Percentiles rank a stretch among this genome's conserved stretches.
Conservation (phyloP, 2,797 vertebrate species). For the Spinus olivaceus region DNA sequence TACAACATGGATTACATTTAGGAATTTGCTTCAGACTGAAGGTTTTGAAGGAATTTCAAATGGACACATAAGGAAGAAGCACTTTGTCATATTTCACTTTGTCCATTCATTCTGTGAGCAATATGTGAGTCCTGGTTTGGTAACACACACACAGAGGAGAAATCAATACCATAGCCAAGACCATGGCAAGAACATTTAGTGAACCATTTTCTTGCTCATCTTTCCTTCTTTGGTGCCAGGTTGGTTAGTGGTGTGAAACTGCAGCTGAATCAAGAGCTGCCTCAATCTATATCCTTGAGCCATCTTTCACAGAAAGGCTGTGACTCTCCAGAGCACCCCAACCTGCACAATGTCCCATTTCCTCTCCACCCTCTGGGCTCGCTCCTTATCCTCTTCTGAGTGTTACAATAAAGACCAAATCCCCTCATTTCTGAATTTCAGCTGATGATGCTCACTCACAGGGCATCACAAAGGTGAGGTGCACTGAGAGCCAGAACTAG, state of each 20-base stretch:
- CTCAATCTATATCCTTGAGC: neutral
- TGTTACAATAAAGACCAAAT: neutral
- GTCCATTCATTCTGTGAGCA: neutral
- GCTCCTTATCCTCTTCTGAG: neutral
- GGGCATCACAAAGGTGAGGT: neutral
- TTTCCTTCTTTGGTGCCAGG: neutral
- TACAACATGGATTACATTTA: fast-evolving
- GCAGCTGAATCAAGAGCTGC: neutral
- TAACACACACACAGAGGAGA: neutral
- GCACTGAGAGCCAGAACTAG: neutral
- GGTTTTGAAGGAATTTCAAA: neutral
- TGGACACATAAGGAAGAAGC: neutral
- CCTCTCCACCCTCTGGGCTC: neutral
- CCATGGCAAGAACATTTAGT: neutral
- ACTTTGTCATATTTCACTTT: neutral
- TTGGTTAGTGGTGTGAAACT: neutral
- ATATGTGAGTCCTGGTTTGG: neutral
- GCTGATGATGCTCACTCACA: neutral
- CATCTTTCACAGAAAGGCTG: neutral
- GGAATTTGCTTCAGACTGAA: neutral
- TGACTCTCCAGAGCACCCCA: neutral
- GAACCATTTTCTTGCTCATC: neutral
- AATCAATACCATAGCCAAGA: neutral
- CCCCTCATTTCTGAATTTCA: neutral
- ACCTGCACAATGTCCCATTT: neutral